phyloP scores from a whole-genome alignment of 2,888 invertebrate genomes.

The Cynaeus angustus region DNA sequence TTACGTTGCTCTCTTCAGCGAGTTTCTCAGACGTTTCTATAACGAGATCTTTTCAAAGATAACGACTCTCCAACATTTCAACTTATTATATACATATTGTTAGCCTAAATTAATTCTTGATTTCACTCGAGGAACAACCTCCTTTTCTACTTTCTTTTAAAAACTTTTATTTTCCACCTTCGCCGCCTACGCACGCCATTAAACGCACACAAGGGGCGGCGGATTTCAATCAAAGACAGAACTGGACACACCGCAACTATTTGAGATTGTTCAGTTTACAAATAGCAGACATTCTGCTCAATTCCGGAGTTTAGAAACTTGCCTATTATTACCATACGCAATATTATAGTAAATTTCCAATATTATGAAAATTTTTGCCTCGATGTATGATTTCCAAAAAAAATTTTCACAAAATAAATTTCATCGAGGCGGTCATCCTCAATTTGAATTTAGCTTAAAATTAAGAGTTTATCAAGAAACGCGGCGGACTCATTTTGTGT shows the following conservation, averaged over 20 bases:
- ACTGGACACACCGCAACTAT: constrained; percentile 21
- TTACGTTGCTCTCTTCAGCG: constrained; percentile 41
- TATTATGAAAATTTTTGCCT: too few species aligned
- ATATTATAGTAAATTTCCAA: background rate
- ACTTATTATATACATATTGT: constrained; percentile 46
- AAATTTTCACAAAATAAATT: too few species aligned
- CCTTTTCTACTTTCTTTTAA: constrained; percentile 20
- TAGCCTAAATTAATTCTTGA: constrained; percentile 39
- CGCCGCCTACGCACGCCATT: constrained; percentile 7
- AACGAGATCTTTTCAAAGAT: constrained; percentile 42
- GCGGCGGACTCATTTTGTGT: too few species aligned
- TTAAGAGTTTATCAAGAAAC: too few species aligned
- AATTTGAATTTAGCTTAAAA: too few species aligned
- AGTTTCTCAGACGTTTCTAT: constrained; percentile 41
- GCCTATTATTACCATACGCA: background rate
- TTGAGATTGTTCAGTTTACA: background rate
- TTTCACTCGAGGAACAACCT: constrained; percentile 10
- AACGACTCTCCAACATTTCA: constrained; percentile 40
- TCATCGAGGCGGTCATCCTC: too few species aligned
- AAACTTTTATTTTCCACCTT: constrained; percentile 11
- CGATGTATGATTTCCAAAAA: too few species aligned
- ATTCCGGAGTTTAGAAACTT: background rate
- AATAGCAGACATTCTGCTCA: background rate
- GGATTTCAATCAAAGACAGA: constrained; percentile 28
- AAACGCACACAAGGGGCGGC: constrained; percentile 19